Percentiles rank a stretch among this genome's conserved stretches.
These are phyloP conservation scores for Scalopus aquaticus DNA, from an alignment of 2,113 vertebrate species.

Conservation along the genomic window DNA sequence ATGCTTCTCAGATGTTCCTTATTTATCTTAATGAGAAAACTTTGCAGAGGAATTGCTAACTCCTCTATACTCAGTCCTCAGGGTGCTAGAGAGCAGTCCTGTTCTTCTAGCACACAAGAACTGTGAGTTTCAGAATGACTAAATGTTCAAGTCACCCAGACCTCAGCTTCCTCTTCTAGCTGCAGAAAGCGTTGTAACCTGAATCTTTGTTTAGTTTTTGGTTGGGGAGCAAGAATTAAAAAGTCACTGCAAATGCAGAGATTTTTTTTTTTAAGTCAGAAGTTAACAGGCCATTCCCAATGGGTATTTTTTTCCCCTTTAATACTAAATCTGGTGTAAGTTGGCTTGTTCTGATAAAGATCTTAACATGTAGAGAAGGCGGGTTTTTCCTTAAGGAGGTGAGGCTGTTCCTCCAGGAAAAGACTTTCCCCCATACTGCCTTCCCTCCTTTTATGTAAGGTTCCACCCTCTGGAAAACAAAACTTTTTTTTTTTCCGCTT, in stretches of 20 bases:
- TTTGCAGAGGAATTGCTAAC: constrained; percentile 29
- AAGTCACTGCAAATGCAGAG: background rate
- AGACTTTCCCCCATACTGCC: constrained; percentile 25
- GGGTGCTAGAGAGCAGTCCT: background rate
- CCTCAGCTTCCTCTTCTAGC: background rate
- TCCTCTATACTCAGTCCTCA: background rate
- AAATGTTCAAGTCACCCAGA: fast-evolving
- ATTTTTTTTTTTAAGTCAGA: constrained; percentile 23
- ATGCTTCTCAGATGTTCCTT: constrained; percentile 56
- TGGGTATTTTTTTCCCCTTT: background rate
- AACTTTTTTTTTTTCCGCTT: constrained; percentile 79
- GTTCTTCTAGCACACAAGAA: background rate
- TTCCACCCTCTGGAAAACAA: constrained; percentile 89
- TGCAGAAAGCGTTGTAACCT: constrained; percentile 41
- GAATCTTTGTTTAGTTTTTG: constrained; percentile 70
- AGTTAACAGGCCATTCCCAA: constrained; percentile 3
- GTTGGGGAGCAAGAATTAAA: constrained; percentile 17
- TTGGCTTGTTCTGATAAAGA: constrained; percentile 71
- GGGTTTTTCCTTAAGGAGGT: constrained; percentile 86
- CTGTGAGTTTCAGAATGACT: fast-evolving
- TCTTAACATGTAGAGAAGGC: constrained; percentile 81
- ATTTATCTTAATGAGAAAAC: constrained; percentile 68
- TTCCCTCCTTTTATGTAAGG: constrained; percentile 69
- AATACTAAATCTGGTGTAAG: constrained; percentile 18
- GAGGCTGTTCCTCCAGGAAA: constrained; percentile 83